Conservation (phyloP, 2,797 vertebrate genomes). For the Geotria australis region DNA sequence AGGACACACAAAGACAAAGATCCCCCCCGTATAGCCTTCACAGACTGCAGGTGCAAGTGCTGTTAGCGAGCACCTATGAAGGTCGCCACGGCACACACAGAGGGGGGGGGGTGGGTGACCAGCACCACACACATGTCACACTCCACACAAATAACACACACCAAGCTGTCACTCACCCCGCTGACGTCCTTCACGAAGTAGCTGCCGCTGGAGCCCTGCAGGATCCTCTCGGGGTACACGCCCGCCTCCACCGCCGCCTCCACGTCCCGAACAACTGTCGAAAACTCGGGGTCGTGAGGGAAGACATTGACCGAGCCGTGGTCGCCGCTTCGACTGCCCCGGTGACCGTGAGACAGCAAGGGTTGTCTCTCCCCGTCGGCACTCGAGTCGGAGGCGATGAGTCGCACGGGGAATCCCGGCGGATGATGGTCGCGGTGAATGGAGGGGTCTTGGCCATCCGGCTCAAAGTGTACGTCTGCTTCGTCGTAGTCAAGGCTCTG, state of each 20-base stretch:
- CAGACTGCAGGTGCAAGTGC: background rate
- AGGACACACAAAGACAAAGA: background rate
- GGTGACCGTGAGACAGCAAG: background rate
- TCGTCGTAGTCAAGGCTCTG: no score
- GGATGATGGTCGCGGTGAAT: no score
- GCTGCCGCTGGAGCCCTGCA: slow-evolving; percentile 86
- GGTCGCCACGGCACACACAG: no score
- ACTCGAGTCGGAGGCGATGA: no score
- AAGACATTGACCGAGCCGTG: slow-evolving; percentile 41
- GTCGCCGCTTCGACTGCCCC: background rate
- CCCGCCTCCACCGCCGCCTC: slow-evolving; percentile 68
- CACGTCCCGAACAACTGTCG: slow-evolving; percentile 36
- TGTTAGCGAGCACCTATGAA: background rate
- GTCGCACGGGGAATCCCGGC: no score
- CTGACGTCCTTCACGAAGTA: slow-evolving; percentile 91
- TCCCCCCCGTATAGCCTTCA: background rate
- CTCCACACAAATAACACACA: no score
- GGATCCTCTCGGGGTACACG: slow-evolving; percentile 62
- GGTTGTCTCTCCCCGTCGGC: background rate
- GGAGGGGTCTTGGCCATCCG: no score
- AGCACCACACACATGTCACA: background rate
- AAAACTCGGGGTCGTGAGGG: slow-evolving; percentile 57
- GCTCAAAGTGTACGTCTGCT: no score
- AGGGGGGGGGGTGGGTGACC: background rate
- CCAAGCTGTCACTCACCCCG: slow-evolving; percentile 22